phyloP scores from a whole-genome alignment of 2,113 vertebrate genomes.

The Esox niger region DNA sequence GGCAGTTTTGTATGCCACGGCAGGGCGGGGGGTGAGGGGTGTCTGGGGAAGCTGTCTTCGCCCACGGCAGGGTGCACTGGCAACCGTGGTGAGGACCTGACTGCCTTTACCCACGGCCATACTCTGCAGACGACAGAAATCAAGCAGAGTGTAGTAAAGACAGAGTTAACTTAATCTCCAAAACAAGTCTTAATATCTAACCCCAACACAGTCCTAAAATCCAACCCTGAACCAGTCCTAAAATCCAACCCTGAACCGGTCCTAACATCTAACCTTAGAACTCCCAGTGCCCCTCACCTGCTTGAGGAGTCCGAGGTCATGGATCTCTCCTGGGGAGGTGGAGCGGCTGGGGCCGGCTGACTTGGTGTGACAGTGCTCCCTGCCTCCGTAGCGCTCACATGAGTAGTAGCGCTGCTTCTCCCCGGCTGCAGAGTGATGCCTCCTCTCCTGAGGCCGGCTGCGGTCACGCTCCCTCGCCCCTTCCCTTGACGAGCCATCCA shows the following conservation, averaged over 20 bases:
- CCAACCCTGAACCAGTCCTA: neutral
- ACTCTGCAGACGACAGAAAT: constrained; percentile 59
- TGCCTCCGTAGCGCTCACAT: constrained; percentile 88
- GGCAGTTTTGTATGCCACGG: constrained; percentile 91
- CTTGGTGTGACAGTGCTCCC: constrained; percentile 79
- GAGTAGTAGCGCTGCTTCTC: constrained; percentile 96
- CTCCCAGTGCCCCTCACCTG: constrained; percentile 71
- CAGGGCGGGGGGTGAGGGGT: constrained; percentile 91
- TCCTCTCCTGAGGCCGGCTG: constrained; percentile 88
- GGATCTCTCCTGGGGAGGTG: constrained; percentile 81
- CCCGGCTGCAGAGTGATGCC: constrained; percentile 81
- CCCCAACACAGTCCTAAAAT: no score
- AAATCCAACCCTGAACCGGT: no score
- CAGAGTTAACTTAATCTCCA: neutral
- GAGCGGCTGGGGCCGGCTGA: constrained; percentile 84
- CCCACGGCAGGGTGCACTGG: constrained; percentile 83
- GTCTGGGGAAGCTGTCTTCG: constrained; percentile 96
- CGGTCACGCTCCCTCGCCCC: constrained; percentile 85
- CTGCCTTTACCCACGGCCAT: constrained; percentile 80
- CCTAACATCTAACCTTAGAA: no score
- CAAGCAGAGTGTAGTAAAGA: neutral
- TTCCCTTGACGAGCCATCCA: constrained; percentile 70
- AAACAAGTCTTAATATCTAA: no score
- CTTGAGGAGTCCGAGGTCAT: constrained; percentile 73
- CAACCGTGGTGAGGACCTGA: constrained; percentile 79